Base-by-base conservation (phyloP, 2,797 vertebrate genomes). In the Gallinago stenura region DNA sequence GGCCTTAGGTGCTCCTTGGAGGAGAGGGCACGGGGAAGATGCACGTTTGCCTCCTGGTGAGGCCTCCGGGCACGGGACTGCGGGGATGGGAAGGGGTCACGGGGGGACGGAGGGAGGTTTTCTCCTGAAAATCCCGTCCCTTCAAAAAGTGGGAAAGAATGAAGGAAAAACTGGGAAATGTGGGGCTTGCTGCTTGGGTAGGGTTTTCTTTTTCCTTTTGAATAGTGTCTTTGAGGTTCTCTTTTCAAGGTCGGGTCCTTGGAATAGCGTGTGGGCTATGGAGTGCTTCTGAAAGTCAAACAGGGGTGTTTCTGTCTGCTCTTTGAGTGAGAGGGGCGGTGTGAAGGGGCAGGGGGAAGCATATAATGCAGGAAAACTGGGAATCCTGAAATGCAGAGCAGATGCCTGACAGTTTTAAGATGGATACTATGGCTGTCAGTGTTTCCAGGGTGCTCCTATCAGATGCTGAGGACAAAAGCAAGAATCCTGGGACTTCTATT, bases 381-480 rank as follows among this genome's bases (percentile, higher is more conserved):
- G 68, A 20, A 58, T 45, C 20, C 19, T 28, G 69, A 1, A 41
- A 0, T 6, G 24, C 53, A 28, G 87, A 9, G 33, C 82, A 12
- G 18, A 11, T 2, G 50, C 57, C 65, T 24, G 76, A 6, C 26
- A 39, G 58, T 24, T 76, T 68, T 88, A 91, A 91, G 83, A 79
- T 88, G 88, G 90, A 75, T 82, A 24, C 77, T 69, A 77, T 57
- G 91, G 70, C 54, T 83, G 46, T 10, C n/a, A 28, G 25, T 41
- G 80, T 92, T 94, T 89, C 92, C 30, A 31, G 82, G 85, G 56
- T 53, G 69, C 86, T 90, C 51, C 64, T 51, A 15, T 65, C 85
- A 50, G 82, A 89, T 58, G 66, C 88, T 79, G 70, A 92, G 95
- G 89, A 95, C 89, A 97, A 95, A 90, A 95, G 90, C 83, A 86